phyloP scores from a whole-genome alignment of 2,797 vertebrate genomes.

The Paguma larvata region DNA sequence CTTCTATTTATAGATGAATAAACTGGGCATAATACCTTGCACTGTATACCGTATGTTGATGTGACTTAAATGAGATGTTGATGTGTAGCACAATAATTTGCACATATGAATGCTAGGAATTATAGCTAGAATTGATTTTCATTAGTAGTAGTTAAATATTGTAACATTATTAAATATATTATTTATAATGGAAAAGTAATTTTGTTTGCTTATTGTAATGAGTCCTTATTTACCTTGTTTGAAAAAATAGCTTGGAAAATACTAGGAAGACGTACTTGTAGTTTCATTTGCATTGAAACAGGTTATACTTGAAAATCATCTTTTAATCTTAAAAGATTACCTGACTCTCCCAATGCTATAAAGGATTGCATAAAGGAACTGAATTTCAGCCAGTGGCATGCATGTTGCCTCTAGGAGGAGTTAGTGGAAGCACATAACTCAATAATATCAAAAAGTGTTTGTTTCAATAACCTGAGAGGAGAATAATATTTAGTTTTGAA shows the following conservation, averaged over 20 bases:
- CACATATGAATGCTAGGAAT: neutral
- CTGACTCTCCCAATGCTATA: too few species aligned
- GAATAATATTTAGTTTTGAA: neutral
- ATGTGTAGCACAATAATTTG: neutral
- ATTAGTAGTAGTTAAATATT: neutral
- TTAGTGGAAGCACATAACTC: neutral
- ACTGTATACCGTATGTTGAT: neutral
- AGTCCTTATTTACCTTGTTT: neutral
- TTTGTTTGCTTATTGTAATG: neutral
- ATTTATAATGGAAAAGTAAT: neutral
- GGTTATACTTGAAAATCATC: neutral
- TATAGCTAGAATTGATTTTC: neutral
- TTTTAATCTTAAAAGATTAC: neutral
- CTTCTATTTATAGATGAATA: neutral
- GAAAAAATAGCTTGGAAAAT: constrained; percentile 20
- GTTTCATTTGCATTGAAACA: constrained; percentile 15
- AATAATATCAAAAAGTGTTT: neutral
- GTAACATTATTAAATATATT: neutral
- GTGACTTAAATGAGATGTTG: neutral
- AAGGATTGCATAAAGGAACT: neutral
- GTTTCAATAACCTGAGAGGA: neutral
- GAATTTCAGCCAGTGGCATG: neutral
- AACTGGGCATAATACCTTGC: neutral
- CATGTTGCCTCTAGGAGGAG: neutral
- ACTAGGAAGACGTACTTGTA: neutral